Conservation (phyloP, 2,113 vertebrate species). For the Hippocampus zosterae region DNA sequence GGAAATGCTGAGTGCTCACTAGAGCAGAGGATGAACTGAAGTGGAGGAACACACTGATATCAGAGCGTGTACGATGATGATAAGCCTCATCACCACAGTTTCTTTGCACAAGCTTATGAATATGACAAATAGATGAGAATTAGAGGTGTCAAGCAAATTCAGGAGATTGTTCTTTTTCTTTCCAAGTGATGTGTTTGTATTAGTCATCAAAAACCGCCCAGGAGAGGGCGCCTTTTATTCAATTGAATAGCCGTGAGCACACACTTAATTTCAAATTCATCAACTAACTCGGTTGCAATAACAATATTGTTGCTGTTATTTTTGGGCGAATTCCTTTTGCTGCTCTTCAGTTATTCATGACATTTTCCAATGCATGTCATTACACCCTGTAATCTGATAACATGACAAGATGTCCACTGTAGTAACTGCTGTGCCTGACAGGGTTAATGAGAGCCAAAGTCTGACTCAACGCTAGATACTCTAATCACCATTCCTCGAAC, state of each 20-base stretch:
- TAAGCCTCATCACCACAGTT: constrained; percentile 24
- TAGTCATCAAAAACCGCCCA: constrained; percentile 25
- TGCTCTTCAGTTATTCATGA: not conserved
- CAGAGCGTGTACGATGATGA: constrained; percentile 21
- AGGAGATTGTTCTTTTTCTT: not conserved
- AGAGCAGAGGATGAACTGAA: constrained; percentile 19
- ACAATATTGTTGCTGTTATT: constrained; percentile 5
- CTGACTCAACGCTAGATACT: constrained; percentile 10
- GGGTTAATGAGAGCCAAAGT: not conserved
- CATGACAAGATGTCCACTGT: no score
- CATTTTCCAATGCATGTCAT: not conserved
- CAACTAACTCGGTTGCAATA: constrained; percentile 20
- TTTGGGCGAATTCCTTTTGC: not conserved
- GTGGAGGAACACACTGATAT: constrained; percentile 32
- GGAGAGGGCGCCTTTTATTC: constrained; percentile 50
- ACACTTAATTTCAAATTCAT: not conserved
- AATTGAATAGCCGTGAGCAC: not conserved
- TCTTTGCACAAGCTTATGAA: constrained; percentile 15
- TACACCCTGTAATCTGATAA: no score
- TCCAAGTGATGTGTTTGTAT: constrained; percentile 5
- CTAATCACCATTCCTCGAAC: constrained; percentile 14
- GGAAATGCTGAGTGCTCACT: constrained; percentile 33
- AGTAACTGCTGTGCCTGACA: no score
- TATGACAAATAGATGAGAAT: not conserved
- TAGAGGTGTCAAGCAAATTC: not conserved